Evolutionary conservation across 35 echinoderm and acorn worm species (phyloP).

Genomic region (Apostichopus parvimensis): DNA sequence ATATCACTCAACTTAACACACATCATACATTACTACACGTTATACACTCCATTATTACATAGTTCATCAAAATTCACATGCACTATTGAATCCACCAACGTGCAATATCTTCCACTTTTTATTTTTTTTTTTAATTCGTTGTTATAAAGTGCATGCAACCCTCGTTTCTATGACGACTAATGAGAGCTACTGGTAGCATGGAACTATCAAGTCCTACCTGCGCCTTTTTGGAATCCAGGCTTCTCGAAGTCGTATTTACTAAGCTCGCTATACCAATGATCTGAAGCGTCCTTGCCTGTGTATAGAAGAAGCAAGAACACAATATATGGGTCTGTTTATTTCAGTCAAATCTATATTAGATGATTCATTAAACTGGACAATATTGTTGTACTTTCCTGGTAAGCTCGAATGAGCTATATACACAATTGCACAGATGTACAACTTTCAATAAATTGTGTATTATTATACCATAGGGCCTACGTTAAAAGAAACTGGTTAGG

Average conservation of each 20-base stretch:
- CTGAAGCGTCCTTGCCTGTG: conserved; percentile 77
- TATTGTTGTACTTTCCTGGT: too few species aligned
- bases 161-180: background rate
- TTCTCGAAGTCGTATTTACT: conserved; percentile 90
- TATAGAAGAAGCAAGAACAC: background rate
- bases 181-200: background rate
- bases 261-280: conserved; percentile 91
- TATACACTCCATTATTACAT: too few species aligned
- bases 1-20: too few species aligned
- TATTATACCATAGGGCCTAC: background rate
- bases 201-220: conserved; percentile 62
- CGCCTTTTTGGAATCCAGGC: conserved; percentile 84
- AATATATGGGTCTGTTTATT: background rate
- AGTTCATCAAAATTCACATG: too few species aligned
- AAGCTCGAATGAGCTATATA: too few species aligned
- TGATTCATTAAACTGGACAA: too few species aligned
- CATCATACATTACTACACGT: too few species aligned
- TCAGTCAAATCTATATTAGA: background rate
- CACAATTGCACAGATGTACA: background rate
- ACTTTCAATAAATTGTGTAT: background rate
- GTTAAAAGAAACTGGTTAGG: background rate
- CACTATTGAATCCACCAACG: too few species aligned
- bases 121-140: background rate
- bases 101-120: too few species aligned
- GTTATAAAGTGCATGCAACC: background rate